Evolutionary conservation across 92 coral and sea anemone genomes (phyloP).

Genomic region (Palythoa caribaeorum): DNA sequence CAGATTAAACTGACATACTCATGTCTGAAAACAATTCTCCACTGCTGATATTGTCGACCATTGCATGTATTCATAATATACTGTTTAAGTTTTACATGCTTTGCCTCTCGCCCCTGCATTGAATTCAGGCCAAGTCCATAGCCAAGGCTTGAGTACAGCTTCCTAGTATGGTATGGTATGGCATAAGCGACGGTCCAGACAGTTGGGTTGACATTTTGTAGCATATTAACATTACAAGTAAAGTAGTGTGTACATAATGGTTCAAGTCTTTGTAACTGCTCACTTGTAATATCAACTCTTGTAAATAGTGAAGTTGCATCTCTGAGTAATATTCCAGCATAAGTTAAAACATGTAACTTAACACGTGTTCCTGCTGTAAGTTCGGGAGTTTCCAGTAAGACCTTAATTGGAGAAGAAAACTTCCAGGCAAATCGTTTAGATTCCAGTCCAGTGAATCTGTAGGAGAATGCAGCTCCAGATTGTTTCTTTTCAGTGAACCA

Average conservation of each 20-base stretch:
- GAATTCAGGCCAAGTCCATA: constrained; percentile 53
- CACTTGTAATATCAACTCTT: constrained; percentile 44
- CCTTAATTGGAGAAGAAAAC: neutral
- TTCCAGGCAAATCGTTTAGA: constrained; percentile 40
- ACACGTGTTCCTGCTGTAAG: neutral
- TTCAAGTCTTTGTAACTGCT: constrained; percentile 32
- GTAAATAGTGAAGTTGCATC: constrained; percentile 51
- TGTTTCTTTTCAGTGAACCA: constrained; percentile 42
- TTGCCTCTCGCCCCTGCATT: constrained; percentile 33
- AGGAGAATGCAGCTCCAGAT: constrained; percentile 37
- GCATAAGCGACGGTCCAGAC: constrained; percentile 62
- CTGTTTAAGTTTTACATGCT: constrained; percentile 52
- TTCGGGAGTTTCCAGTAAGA: neutral
- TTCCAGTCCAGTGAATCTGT: constrained; percentile 43
- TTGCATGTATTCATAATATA: too few species aligned
- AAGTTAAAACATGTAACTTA: neutral
- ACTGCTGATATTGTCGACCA: neutral
- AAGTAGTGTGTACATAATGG: constrained; percentile 49
- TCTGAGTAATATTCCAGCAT: constrained; percentile 37
- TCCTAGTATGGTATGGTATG: constrained; percentile 55
- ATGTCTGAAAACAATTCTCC: neutral
- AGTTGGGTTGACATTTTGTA: constrained; percentile 54
- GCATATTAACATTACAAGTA: constrained; percentile 35
- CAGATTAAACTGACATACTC: constrained; percentile 32
- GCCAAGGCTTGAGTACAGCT: constrained; percentile 25